phyloP scores from a whole-genome alignment of 2,113 vertebrate genomes.

The Bubalus kerabau region DNA sequence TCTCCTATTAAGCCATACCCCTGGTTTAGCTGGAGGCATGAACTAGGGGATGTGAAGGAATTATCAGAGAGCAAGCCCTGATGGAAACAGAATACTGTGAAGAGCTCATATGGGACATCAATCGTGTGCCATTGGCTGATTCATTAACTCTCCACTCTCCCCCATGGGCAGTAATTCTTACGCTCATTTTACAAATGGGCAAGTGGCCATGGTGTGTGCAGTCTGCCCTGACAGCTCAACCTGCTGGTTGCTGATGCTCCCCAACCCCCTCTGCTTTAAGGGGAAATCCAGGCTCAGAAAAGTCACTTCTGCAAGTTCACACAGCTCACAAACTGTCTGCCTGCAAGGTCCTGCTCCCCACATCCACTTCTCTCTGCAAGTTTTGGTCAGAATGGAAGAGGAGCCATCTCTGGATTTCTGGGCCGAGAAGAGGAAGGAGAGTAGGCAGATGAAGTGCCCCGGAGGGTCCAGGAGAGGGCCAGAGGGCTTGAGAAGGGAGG shows the following conservation, averaged over 20 bases:
- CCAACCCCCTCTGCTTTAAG: background rate
- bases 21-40: background rate
- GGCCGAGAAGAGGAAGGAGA: background rate
- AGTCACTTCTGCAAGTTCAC: background rate
- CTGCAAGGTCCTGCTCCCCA: background rate
- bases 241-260: background rate
- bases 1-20: slow-evolving; percentile 29
- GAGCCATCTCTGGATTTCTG: background rate
- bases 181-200: slow-evolving; percentile 31
- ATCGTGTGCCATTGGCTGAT: background rate
- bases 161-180: background rate
- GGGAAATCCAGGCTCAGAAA: background rate
- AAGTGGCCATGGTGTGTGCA: background rate
- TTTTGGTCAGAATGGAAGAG: background rate
- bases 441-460: background rate
- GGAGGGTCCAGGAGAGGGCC: background rate
- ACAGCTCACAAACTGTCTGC: background rate
- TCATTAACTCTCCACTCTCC: background rate
- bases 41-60: background rate
- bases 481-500: background rate
- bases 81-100: slow-evolving; percentile 18
- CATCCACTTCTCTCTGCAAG: background rate
- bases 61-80: slow-evolving; percentile 35
- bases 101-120: background rate
- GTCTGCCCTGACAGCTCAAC: background rate